These are phyloP conservation scores for Temnothorax longispinosus DNA, from an alignment of 1,140 invertebrate genomes.

Conservation along the genomic window DNA sequence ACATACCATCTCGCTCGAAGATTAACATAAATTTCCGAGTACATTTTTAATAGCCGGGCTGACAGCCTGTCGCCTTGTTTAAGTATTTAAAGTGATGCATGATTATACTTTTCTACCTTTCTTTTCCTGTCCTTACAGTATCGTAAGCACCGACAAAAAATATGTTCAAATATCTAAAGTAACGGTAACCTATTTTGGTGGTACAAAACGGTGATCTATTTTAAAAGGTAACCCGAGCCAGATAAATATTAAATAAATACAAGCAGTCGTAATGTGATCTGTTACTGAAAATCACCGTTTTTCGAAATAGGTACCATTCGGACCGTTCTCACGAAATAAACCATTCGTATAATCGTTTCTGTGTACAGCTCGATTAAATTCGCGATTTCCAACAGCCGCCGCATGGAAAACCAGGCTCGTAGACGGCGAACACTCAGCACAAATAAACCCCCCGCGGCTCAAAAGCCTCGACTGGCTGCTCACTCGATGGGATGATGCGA, in stretches of 20 bases:
- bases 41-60: slow-evolving; percentile 32
- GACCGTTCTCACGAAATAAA: neutral
- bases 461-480: slow-evolving; percentile 29
- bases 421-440: slow-evolving; percentile 3
- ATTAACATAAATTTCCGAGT: slow-evolving; percentile 51
- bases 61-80: slow-evolving; percentile 23
- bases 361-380: slow-evolving; percentile 19
- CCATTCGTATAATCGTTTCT: neutral
- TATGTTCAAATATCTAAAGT: neutral
- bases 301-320: neutral
- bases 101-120: slow-evolving; percentile 21
- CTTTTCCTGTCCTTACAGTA: neutral
- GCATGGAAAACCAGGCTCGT: neutral
- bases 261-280: no score
- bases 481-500: neutral
- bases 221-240: neutral
- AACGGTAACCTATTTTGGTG: neutral
- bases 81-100: slow-evolving; percentile 45
- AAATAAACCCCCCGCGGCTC: slow-evolving; percentile 33
- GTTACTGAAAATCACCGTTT: neutral
- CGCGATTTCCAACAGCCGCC: slow-evolving; percentile 10
- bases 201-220: neutral
- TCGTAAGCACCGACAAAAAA: neutral
- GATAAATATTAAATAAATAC: neutral
- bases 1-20: slow-evolving; percentile 16